phyloP scores from a whole-genome alignment of 2,888 invertebrate genomes.

The Phymatocera aterrima region DNA sequence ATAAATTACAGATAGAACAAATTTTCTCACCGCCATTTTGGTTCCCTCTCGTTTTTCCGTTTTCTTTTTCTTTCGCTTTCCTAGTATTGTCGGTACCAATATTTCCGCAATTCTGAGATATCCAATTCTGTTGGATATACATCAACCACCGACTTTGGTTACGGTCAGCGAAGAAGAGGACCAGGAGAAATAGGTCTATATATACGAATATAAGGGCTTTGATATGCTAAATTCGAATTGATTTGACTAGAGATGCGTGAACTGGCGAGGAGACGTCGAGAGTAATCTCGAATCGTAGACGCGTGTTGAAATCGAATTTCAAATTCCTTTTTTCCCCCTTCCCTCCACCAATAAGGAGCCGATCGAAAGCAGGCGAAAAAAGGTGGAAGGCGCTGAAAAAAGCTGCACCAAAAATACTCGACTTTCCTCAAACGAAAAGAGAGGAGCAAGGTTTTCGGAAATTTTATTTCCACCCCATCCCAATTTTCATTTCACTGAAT shows the following conservation, averaged over 20 bases:
- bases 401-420: too few relatives aligned
- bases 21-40: background rate
- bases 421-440: too few relatives aligned
- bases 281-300: conserved; percentile 56
- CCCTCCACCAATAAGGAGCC: too few relatives aligned
- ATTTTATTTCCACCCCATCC: too few relatives aligned
- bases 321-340: background rate
- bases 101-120: background rate
- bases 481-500: too few relatives aligned
- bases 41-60: background rate
- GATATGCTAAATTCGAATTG: conserved; percentile 67
- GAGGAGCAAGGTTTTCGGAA: too few relatives aligned
- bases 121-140: background rate
- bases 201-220: conserved; percentile 60
- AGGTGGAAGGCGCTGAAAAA: too few relatives aligned
- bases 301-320: background rate
- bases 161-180: background rate
- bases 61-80: too few relatives aligned
- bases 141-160: background rate
- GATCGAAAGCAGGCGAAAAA: too few relatives aligned
- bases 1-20: too few relatives aligned
- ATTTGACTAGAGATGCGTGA: conserved; percentile 63
- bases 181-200: background rate
- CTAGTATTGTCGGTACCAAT: too few relatives aligned
- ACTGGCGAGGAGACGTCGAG: conserved; percentile 48